Conservation (phyloP, 1,140 invertebrate species). For the Lepidurus arcticus region DNA sequence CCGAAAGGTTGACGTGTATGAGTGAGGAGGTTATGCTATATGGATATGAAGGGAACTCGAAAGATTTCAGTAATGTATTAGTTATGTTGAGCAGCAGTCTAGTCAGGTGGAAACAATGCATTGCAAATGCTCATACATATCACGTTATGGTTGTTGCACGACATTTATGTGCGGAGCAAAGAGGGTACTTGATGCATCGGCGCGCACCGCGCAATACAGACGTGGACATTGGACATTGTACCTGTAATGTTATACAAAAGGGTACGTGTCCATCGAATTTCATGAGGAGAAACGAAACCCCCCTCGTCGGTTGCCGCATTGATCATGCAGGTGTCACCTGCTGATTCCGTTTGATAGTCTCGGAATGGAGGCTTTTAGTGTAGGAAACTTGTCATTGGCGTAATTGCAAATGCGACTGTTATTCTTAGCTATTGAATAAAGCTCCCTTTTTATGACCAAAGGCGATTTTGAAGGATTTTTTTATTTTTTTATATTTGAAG, state of each 20-base stretch:
- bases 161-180: not conserved
- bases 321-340: not conserved
- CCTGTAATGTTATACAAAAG: too few species aligned
- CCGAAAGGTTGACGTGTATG: too few species aligned
- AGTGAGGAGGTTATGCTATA: not conserved
- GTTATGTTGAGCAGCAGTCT: not conserved
- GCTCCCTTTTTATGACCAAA: too few species aligned
- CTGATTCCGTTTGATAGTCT: not conserved
- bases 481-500: too few species aligned
- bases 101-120: not conserved
- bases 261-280: not conserved
- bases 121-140: not conserved
- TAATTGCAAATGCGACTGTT: too few species aligned
- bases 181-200: not conserved
- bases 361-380: not conserved
- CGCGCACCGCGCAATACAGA: too few species aligned
- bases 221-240: too few species aligned
- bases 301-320: not conserved
- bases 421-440: too few species aligned
- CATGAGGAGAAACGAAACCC: not conserved
- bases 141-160: not conserved
- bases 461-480: too few species aligned
- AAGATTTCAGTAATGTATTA: not conserved
- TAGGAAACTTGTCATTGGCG: not conserved
- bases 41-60: not conserved